Percentiles rank a stretch among this genome's conserved stretches.
These are phyloP conservation scores for Vidua chalybeata DNA, from an alignment of 2,113 vertebrate species.

Conservation along the genomic window DNA sequence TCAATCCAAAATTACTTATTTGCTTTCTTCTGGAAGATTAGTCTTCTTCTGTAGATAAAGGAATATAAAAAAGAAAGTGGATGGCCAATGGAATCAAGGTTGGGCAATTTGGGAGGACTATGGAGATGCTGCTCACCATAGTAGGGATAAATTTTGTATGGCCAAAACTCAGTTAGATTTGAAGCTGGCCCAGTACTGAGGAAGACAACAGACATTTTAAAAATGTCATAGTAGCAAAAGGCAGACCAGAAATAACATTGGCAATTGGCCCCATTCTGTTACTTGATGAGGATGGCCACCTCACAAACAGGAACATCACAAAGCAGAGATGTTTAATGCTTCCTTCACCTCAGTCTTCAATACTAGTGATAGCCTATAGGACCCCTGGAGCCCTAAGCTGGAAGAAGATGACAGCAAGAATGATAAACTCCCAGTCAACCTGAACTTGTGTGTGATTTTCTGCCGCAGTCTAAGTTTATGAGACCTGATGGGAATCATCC, in stretches of 20 bases:
- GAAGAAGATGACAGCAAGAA: neutral
- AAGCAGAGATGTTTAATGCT: neutral
- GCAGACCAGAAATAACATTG: neutral
- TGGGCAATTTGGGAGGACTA: neutral
- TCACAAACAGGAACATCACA: neutral
- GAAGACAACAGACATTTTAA: neutral
- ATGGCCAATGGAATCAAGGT: neutral
- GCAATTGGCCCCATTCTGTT: neutral
- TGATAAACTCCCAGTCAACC: neutral
- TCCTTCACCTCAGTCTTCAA: neutral
- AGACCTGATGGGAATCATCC: neutral
- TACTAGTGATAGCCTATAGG: neutral
- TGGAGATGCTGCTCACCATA: neutral
- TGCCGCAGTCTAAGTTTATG: neutral
- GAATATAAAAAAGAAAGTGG: neutral
- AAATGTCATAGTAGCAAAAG: neutral
- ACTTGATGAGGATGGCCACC: accelerated
- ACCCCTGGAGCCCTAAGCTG: neutral
- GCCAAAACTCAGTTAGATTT: neutral
- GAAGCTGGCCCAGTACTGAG: neutral
- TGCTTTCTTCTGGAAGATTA: neutral
- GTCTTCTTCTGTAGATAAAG: neutral
- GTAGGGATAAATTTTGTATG: neutral
- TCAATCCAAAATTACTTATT: neutral
- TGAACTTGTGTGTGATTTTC: neutral